phyloP scores from a whole-genome alignment of 2,888 invertebrate genomes.

The Leptinotarsa juncta region DNA sequence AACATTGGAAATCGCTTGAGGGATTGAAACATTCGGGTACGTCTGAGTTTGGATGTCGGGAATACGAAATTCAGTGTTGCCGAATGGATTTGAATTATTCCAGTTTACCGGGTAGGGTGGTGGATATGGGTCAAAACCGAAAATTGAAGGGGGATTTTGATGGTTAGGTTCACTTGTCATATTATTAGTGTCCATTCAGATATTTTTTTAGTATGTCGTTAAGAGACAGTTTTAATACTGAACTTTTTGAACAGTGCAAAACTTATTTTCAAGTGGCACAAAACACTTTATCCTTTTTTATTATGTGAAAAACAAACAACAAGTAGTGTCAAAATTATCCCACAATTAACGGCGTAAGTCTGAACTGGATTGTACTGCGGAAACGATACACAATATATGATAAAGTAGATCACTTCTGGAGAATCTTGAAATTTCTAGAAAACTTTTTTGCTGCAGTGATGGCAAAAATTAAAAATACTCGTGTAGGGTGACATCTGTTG shows the following conservation, averaged over 20 bases:
- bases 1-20: neutral
- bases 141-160: slow-evolving; percentile 57
- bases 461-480: no score
- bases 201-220: neutral
- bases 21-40: neutral
- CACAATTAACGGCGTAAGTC: neutral
- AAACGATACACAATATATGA: slow-evolving; percentile 21
- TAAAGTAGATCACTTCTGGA: slow-evolving; percentile 27
- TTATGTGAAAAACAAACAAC: neutral
- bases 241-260: slow-evolving; percentile 14
- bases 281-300: neutral
- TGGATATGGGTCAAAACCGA: slow-evolving; percentile 58
- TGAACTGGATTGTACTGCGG: neutral
- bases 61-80: slow-evolving; percentile 19
- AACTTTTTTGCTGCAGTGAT: slow-evolving; percentile 15
- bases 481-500: no score
- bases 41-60: slow-evolving; percentile 15
- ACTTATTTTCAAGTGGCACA: slow-evolving; percentile 3
- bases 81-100: slow-evolving; percentile 45
- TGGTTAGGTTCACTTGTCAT: slow-evolving; percentile 61
- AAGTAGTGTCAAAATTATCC: neutral
- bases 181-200: slow-evolving; percentile 53
- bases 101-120: slow-evolving; percentile 45
- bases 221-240: slow-evolving; percentile 1
- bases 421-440: slow-evolving; percentile 43